These are phyloP conservation scores for Thymelicus sylvestris DNA, from an alignment of 2,888 invertebrate genomes.

Conservation along the genomic window DNA sequence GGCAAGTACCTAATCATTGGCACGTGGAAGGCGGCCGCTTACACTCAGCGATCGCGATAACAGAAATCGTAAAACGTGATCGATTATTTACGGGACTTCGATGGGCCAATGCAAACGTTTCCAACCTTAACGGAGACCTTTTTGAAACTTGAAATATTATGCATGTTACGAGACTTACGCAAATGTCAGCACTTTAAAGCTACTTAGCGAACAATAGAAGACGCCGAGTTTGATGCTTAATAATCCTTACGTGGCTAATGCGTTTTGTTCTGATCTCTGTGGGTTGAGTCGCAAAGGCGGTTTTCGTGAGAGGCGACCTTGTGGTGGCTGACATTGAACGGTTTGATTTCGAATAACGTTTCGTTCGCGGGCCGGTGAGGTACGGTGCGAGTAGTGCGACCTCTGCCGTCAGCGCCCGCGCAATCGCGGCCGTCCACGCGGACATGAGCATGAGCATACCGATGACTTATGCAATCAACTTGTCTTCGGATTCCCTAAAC, in stretches of 20 bases:
- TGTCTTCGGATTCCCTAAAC: slow-evolving; percentile 14
- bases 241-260: slow-evolving; percentile 50
- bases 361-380: slow-evolving; percentile 50
- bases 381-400: slow-evolving; percentile 40
- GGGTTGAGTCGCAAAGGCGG: slow-evolving; percentile 59
- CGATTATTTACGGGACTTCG: slow-evolving; percentile 58
- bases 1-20: slow-evolving; percentile 47
- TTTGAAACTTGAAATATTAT: slow-evolving; percentile 19
- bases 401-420: slow-evolving; percentile 60
- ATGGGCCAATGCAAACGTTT: slow-evolving; percentile 27
- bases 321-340: slow-evolving; percentile 72
- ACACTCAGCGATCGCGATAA: slow-evolving; percentile 59
- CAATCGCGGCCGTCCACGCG: slow-evolving; percentile 9
- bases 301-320: slow-evolving; percentile 76
- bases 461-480: slow-evolving; percentile 9
- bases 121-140: slow-evolving; percentile 15
- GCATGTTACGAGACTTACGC: slow-evolving; percentile 33
- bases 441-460: background rate
- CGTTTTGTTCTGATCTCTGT: slow-evolving; percentile 52
- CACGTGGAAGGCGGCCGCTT: slow-evolving; percentile 63
- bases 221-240: slow-evolving; percentile 48
- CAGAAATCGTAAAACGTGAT: slow-evolving; percentile 59
- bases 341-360: slow-evolving; percentile 67
- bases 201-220: slow-evolving; percentile 50
- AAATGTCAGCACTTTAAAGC: slow-evolving; percentile 49